These are phyloP conservation scores for Microdon myrmicae DNA, from an alignment of 2,888 invertebrate species.

Conservation along the genomic window DNA sequence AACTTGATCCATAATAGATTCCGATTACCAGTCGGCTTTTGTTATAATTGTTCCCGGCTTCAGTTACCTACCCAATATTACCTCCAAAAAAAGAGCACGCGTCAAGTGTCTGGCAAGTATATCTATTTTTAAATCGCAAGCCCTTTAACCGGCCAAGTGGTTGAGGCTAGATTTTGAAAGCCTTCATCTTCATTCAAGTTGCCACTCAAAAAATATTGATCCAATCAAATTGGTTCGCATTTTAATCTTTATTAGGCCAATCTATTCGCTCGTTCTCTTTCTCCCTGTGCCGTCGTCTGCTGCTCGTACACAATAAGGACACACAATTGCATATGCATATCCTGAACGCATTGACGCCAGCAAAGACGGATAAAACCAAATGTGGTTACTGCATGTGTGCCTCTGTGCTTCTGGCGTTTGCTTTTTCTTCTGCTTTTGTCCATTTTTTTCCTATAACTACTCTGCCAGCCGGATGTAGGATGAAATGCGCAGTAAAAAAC, in stretches of 20 bases:
- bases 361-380: conserved; percentile 11
- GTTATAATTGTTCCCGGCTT: no score
- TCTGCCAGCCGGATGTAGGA: conserved; percentile 31
- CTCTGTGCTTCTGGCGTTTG: conserved; percentile 11
- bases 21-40: no score
- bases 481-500: conserved; percentile 32
- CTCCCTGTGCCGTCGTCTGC: no score
- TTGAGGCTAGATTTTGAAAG: neutral
- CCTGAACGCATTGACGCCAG: conserved; percentile 1
- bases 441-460: no score
- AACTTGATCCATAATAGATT: no score
- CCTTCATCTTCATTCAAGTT: neutral
- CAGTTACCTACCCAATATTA: no score
- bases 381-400: conserved; percentile 31
- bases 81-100: no score
- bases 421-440: conserved; percentile 14
- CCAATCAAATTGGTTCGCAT: conserved; percentile 1
- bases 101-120: no score
- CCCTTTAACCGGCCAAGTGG: neutral
- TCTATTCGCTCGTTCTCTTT: no score
- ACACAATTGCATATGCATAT: conserved; percentile 2
- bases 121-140: neutral
- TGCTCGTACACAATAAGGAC: neutral
- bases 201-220: neutral
- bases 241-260: conserved; percentile 6